These are phyloP conservation scores for Osedax fenrisi DNA, from an alignment of 2,888 invertebrate genomes.

Conservation along the genomic window DNA sequence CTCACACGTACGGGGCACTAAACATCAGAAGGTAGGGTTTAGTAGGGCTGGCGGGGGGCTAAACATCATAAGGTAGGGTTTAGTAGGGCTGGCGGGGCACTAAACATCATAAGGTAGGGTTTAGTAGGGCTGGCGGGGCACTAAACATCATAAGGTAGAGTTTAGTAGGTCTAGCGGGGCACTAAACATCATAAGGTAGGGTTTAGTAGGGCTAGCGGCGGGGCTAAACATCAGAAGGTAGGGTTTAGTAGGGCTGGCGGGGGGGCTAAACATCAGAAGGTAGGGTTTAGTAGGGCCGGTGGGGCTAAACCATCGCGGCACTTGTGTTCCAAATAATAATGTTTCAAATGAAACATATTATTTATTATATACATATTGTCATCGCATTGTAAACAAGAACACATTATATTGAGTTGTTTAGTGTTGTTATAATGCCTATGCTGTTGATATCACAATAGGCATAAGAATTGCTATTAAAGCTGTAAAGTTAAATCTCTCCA, in stretches of 20 bases:
- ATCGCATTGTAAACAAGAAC: too few relatives aligned
- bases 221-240: background rate
- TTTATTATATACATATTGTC: too few relatives aligned
- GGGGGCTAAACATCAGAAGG: background rate
- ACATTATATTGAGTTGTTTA: too few relatives aligned
- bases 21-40: slow-evolving; percentile 75
- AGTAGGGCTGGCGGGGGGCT: slow-evolving; percentile 69
- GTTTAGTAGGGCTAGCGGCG: background rate
- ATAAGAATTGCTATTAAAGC: too few relatives aligned
- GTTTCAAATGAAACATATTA: too few relatives aligned
- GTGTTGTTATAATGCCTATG: too few relatives aligned
- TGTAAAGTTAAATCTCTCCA: too few relatives aligned
- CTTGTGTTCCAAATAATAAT: background rate
- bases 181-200: background rate
- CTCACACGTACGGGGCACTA: slow-evolving; percentile 89
- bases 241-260: background rate
- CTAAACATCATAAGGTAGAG: background rate
- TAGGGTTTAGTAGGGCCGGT: background rate
- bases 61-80: slow-evolving; percentile 80
- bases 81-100: slow-evolving; percentile 53
- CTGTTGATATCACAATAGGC: too few relatives aligned
- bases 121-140: slow-evolving; percentile 53
- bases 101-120: background rate
- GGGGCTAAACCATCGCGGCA: background rate
- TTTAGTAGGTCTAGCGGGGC: background rate